Evolutionary conservation across 2,113 vertebrate species (phyloP), one percentile per base, ranked within the genome.

Genomic region (Hippocampus mohnikei): DNA sequence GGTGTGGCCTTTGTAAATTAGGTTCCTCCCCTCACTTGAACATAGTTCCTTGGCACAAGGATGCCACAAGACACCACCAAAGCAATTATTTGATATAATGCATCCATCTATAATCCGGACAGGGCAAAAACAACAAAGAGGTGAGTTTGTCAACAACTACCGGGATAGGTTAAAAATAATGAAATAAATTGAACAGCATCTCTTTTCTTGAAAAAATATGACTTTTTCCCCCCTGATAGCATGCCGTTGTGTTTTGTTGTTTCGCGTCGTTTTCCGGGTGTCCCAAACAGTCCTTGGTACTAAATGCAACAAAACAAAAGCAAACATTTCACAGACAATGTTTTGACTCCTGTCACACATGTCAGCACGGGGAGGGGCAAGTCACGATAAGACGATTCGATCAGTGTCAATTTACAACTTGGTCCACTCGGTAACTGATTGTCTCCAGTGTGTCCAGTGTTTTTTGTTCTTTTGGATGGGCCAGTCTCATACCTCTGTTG

Each of bases 381-480:
- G 16, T 60, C 21, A 55, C 23, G 21, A 55, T 11, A 23, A 55
- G 52, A 55, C 21, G 8, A 50, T 50, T 55, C 10, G 52, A n/a
- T 23, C 21, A 61, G 37, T 44, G 63, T 66, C 74, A 67, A 15
- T 82, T 79, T 58, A 74, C 66, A 65, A 74, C 50, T 77, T 48
- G 59, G 69, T 52, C 63, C 27, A 9, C 78, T 66, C 66, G 62
- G 66, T 21, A 5, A 70, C 83, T 94, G 93, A 94, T 95, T 94
- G 94, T 94, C 94, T 93, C 72, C 56, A 66, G 66, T 73, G 84
- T 89, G 87, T 75, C 86, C 69, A 42, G 67, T 81, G 77, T 81
- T 67, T 27, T 79, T 74, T 62, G 71, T 82, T 67, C 60, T 50
- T 23, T 44, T 74, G 50, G 67, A 74, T 70, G 11, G 48, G 75